Conservation (phyloP, 2,113 vertebrate genomes). For the Xerus inauris region DNA sequence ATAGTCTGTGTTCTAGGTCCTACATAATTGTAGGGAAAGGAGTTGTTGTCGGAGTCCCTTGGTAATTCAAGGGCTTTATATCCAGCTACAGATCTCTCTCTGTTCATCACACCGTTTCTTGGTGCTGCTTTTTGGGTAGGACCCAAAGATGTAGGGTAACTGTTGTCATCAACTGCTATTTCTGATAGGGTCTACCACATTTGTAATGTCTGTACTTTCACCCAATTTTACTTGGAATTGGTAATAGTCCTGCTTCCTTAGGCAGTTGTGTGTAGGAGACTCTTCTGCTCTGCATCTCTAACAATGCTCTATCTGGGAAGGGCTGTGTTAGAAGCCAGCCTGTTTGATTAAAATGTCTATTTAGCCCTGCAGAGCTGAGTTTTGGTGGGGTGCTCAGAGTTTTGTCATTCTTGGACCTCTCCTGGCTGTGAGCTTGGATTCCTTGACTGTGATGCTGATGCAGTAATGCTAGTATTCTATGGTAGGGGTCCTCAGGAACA, state of each 20-base stretch:
- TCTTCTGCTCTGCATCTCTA: neutral
- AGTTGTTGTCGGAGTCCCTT: slow-evolving; percentile 52
- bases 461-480: neutral
- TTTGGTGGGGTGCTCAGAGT: neutral
- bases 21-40: slow-evolving; percentile 53
- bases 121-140: slow-evolving; percentile 78
- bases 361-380: neutral
- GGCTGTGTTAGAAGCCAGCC: neutral
- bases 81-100: slow-evolving; percentile 58
- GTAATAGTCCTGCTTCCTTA: neutral
- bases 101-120: slow-evolving; percentile 71
- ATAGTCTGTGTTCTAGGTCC: slow-evolving; percentile 24
- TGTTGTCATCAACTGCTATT: slow-evolving; percentile 60
- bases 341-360: neutral
- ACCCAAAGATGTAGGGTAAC: slow-evolving; percentile 45
- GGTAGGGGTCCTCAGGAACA: neutral
- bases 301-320: neutral
- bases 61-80: slow-evolving; percentile 61
- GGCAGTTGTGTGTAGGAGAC: neutral
- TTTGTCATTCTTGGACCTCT: neutral
- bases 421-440: neutral
- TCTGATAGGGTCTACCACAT: slow-evolving; percentile 51
- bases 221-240: neutral
- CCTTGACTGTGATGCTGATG: neutral
- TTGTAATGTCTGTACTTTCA: neutral